phyloP scores from a whole-genome alignment of 92 coral and sea anemone genomes.

The Phenganax stokvisi region DNA sequence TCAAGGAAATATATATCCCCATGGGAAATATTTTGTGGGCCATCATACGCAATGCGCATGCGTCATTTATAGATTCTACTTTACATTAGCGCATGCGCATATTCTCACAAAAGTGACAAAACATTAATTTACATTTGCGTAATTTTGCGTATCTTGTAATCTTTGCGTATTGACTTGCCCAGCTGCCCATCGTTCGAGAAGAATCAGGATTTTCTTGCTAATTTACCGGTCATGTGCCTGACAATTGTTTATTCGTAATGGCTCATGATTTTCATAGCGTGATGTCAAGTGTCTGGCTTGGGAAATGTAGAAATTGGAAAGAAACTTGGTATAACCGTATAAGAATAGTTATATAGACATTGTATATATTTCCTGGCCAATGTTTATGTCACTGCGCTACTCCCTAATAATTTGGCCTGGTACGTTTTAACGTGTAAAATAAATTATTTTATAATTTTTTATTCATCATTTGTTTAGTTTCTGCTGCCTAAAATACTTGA shows the following conservation, averaged over 20 bases:
- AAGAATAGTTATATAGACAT: neutral
- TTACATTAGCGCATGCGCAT: too few species aligned
- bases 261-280: neutral
- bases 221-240: neutral
- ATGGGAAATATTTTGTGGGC: neutral
- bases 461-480: neutral
- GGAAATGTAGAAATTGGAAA: neutral
- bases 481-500: neutral
- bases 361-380: neutral
- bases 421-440: neutral
- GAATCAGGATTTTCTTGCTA: neutral
- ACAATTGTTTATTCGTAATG: neutral
- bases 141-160: too few species aligned
- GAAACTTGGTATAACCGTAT: neutral
- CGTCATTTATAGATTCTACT: too few species aligned
- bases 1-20: slow-evolving; percentile 30
- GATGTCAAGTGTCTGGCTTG: neutral
- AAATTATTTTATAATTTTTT: neutral
- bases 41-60: too few species aligned
- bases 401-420: slow-evolving; percentile 13
- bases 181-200: neutral
- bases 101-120: too few species aligned
- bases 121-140: too few species aligned
- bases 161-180: too few species aligned
- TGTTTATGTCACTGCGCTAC: slow-evolving; percentile 5